Base-by-base conservation (phyloP, 2,113 vertebrate genomes). In the Gymnogyps californianus region DNA sequence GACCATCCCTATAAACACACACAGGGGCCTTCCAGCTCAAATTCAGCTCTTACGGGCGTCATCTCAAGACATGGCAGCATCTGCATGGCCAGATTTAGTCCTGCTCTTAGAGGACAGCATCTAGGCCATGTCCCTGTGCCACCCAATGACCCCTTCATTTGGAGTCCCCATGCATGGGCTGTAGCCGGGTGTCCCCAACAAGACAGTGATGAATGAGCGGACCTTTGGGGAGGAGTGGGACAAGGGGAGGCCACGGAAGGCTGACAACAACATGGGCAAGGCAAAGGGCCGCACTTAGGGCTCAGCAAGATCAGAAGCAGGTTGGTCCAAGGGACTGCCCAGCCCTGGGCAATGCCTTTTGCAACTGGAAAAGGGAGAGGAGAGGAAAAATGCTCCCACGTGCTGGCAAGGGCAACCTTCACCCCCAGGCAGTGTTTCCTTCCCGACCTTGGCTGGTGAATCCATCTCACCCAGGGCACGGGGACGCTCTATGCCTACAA, bases 401-500 rank as follows among this genome's bases (percentile, higher is more conserved):
- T 36, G 44, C 75, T 28, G 38, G 22, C 29, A 67, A 58, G 6
- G 38, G 24, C 49, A 74, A 26, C 10, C 44, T 70, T 44, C 61
- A 32, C 11, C 44, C 29, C 19, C 0, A 0, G 62, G 66, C 49
- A 51, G 6, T 0, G 2, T 70, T 57, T 38, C 16, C 44, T 64
- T 47, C 69, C 58, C 0, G 0, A 8, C 34, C 25, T 58, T 2
- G 1, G 8, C 51, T 49, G 38, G 38, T 0, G 3, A 65, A 66
- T 51, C 36, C 54, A 0, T 16, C 79, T 74, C 67, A 34, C 17
- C 17, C 0, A 0, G 19, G 22, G 21, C 57, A 80, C 0, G 0
- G 34, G 5, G 32, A 29, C 0, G 6, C 36, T 77, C 36, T 21
- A 40, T 25, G 38, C 9, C 6, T 8, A 9, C 10, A 15, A 11